phyloP scores from a whole-genome alignment of 2,888 invertebrate genomes.

The Allygus modestus region DNA sequence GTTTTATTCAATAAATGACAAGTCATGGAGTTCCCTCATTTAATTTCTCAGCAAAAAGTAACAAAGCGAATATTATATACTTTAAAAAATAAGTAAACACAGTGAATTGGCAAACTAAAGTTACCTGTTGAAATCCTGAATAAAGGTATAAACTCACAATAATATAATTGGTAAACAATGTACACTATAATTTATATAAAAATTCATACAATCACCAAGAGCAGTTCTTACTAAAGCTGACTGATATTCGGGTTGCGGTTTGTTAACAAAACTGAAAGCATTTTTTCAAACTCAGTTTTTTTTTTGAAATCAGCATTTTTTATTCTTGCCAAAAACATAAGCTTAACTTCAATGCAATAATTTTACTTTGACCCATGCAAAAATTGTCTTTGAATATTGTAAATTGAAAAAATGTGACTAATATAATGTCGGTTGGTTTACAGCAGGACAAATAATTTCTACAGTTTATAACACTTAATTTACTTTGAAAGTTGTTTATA shows the following conservation, averaged over 20 bases:
- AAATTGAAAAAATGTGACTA: too few species aligned
- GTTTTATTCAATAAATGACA: not conserved
- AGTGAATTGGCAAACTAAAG: slow-evolving; percentile 23
- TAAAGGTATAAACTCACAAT: not conserved
- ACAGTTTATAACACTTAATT: too few species aligned
- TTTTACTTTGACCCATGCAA: too few species aligned
- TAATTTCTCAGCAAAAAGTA: slow-evolving; percentile 59
- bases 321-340: too few species aligned
- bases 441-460: too few species aligned
- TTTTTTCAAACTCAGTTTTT: too few species aligned
- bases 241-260: not conserved
- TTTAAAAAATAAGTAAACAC: slow-evolving; percentile 44
- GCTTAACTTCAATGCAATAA: too few species aligned
- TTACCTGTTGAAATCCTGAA: not conserved
- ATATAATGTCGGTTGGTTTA: too few species aligned
- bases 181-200: not conserved
- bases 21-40: slow-evolving; percentile 45
- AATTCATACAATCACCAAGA: not conserved
- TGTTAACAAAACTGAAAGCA: too few species aligned
- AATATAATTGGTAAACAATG: not conserved
- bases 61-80: slow-evolving; percentile 52
- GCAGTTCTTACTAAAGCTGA: not conserved
- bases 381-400: too few species aligned
- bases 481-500: too few species aligned
- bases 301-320: too few species aligned